Percentiles rank a stretch among this genome's conserved stretches.
Conservation (phyloP, 2,888 invertebrate genomes). For the Ophion costatus region DNA sequence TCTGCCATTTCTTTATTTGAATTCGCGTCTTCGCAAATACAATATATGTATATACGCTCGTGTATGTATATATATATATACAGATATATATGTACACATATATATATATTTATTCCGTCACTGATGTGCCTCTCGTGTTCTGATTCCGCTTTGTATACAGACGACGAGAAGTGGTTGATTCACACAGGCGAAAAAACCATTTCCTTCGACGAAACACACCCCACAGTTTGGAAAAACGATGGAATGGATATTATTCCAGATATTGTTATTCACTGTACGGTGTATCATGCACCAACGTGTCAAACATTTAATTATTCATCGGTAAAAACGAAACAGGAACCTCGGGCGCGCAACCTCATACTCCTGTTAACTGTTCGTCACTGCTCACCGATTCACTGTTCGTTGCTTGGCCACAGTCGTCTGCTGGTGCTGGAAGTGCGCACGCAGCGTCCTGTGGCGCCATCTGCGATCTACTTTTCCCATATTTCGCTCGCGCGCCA, state of each 20-base stretch:
- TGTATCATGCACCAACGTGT: conserved; percentile 8
- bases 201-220: neutral
- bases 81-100: conserved; percentile 4
- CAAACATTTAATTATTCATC: conserved; percentile 18
- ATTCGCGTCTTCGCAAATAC: conserved; percentile 9
- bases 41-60: neutral
- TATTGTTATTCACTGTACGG: neutral
- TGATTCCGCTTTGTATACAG: conserved; percentile 11
- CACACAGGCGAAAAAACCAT: neutral
- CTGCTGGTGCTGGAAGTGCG: conserved; percentile 58
- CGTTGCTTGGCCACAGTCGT: conserved; percentile 44
- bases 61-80: neutral
- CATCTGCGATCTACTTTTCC: no score
- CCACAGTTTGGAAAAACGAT: no score
- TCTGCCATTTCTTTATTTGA: conserved; percentile 57
- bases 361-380: conserved; percentile 39
- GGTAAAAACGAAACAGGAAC: neutral
- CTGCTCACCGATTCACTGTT: conserved; percentile 18
- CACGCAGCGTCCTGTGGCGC: conserved; percentile 30
- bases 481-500: no score
- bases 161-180: neutral
- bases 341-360: conserved; percentile 28
- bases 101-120: conserved; percentile 19
- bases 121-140: conserved; percentile 11
- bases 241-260: neutral